phyloP scores from a whole-genome alignment of 1,140 invertebrate genomes.

The Semibalanus balanoides region DNA sequence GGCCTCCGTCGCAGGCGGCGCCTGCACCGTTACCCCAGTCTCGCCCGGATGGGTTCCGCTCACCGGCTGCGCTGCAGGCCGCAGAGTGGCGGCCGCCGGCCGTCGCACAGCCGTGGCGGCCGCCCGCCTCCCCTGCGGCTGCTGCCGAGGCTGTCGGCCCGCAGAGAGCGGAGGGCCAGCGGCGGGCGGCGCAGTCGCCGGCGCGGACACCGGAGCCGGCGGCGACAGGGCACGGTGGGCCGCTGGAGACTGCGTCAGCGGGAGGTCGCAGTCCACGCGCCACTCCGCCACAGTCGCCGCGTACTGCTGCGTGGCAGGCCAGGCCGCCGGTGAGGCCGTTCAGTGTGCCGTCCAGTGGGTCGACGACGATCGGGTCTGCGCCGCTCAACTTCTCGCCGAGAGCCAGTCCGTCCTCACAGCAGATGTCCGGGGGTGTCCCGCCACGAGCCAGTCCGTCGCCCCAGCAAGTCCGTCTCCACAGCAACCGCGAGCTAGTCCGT shows the following conservation, averaged over 20 bases:
- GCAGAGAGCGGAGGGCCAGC: constrained; percentile 39
- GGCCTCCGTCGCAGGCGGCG: no score
- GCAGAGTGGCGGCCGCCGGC: not conserved
- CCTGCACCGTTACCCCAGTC: no score
- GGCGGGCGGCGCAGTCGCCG: constrained; percentile 77
- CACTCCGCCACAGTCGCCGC: constrained; percentile 44
- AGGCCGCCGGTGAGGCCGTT: constrained; percentile 78
- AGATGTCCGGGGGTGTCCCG: no score
- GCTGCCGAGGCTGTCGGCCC: no score
- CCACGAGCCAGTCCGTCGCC: no score
- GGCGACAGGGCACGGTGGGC: constrained; percentile 47
- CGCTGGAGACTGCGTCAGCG: constrained; percentile 69
- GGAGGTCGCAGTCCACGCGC: constrained; percentile 54
- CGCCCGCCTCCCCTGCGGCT: no score
- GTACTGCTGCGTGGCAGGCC: constrained; percentile 75
- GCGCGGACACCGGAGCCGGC: constrained; percentile 61
- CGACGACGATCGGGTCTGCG: constrained; percentile 36
- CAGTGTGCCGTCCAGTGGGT: constrained; percentile 78
- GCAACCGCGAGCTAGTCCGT: no score
- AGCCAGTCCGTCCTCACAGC: no score
- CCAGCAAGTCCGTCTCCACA: no score
- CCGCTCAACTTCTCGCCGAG: not conserved
- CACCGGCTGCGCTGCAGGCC: no score
- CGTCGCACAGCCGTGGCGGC: not conserved
- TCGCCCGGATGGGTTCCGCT: not conserved